Base-by-base conservation (phyloP, 2,888 invertebrate species). In the Timema podura region DNA sequence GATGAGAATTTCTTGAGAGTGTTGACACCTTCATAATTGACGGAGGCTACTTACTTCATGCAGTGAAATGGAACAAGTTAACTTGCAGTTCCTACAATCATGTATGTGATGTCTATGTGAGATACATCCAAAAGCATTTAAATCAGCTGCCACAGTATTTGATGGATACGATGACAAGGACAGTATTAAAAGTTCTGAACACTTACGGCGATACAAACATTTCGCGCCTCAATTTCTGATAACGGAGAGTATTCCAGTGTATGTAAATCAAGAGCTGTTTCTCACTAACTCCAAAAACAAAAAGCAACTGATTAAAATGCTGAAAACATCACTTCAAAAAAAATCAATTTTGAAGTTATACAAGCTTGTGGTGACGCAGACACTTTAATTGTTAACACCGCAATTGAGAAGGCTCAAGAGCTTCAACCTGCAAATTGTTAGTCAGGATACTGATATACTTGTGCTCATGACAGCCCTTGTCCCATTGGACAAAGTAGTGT, bases 221-320 rank as follows among this genome's bases (percentile, higher is more conserved):
- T n/a, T n/a, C n/a, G n/a, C n/a, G n/a, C n/a, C n/a, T n/a, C n/a
- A n/a, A n/a, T n/a, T n/a, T n/a, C 11, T 49, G 9, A 9, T 9
- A 9, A 11, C 49, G 10, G 10, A 10, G 49, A 49, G 9, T 10
- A 49, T 11, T 11, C 11, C 49, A 49, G 49, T 49, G 49, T 49
- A 49, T 11, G 49, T 9, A 11, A 49, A 49, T 49, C 49, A 49
- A 49, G 49, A 49, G 10, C 49, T 9, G 49, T 49, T 49, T 49
- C 49, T 49, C 11, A 49, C 49, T 49, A 49, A 49, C 49, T 49
- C 49, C 49, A 49, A 49, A 49, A 49, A 49, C 49, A 10, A 49
- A 49, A 49, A 49, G 49, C 49, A 49, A 49, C 11, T 49, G 49
- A 49, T 49, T 10, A 49, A 49, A 49, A 10, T 49, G 11, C 49